A percentile compares a stretch with the other conserved stretches of the same genome.
These are phyloP conservation scores for Trileptium ribeirensis DNA, from an alignment of 2,888 invertebrate species.

Conservation along the genomic window DNA sequence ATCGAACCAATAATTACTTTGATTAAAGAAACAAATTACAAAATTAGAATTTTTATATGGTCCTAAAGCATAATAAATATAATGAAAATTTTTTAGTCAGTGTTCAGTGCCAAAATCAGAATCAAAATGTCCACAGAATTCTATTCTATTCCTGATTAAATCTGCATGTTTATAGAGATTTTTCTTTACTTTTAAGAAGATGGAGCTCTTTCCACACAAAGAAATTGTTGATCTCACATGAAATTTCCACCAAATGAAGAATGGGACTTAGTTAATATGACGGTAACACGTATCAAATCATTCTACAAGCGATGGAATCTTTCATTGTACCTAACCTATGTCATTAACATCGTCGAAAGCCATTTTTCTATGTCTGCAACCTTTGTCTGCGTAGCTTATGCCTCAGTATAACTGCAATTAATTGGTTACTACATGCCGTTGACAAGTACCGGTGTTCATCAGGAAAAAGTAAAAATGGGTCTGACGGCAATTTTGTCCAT, in stretches of 20 bases:
- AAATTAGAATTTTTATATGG: too few relatives aligned
- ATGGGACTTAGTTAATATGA: constrained; percentile 62
- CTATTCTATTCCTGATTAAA: too few relatives aligned
- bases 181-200: neutral
- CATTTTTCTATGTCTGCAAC: constrained; percentile 23
- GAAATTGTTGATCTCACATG: constrained; percentile 70
- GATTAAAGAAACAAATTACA: too few relatives aligned
- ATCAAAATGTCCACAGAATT: too few relatives aligned
- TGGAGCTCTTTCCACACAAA: constrained; percentile 63
- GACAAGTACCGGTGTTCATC: constrained; percentile 22
- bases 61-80: too few relatives aligned
- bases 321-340: constrained; percentile 21
- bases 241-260: constrained; percentile 81
- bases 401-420: constrained; percentile 23
- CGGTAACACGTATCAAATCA: constrained; percentile 43
- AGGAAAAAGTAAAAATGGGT: constrained; percentile 19
- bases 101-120: too few relatives aligned
- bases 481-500: constrained; percentile 21
- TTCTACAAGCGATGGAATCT: constrained; percentile 25
- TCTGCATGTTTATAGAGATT: too few relatives aligned
- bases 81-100: too few relatives aligned
- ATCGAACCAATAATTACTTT: too few relatives aligned
- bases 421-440: constrained; percentile 28
- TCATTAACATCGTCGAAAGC: constrained; percentile 21
- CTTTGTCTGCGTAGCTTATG: constrained; percentile 17